A percentile compares a stretch with the other conserved stretches of the same genome.
Conservation (phyloP, 2,113 vertebrate genomes). For the Octodon degus region DNA sequence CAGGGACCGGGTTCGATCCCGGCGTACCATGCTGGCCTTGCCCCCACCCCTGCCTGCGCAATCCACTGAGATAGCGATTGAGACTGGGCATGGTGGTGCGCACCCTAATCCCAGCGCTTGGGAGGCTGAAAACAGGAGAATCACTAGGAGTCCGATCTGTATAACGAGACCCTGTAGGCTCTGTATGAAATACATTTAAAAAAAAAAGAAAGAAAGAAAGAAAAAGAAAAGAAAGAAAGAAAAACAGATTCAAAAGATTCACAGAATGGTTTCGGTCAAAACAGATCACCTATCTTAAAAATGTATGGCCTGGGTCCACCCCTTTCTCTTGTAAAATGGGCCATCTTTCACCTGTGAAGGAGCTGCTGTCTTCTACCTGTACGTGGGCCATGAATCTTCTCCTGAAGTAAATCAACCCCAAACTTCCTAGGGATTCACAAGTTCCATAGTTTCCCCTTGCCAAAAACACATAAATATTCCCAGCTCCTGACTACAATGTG, state of each 20-base stretch:
- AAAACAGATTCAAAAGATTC: not conserved
- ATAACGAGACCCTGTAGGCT: too few relatives aligned
- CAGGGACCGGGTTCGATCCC: too few relatives aligned
- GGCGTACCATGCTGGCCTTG: too few relatives aligned
- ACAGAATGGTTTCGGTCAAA: not conserved
- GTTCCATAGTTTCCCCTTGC: not conserved
- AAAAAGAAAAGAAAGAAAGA: too few relatives aligned
- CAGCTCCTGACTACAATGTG: not conserved
- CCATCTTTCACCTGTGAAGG: not conserved
- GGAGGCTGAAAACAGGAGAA: too few relatives aligned
- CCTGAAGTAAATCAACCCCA: not conserved
- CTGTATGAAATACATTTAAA: too few relatives aligned
- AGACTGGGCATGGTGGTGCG: too few relatives aligned
- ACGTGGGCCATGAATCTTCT: not conserved
- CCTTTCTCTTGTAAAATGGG: not conserved
- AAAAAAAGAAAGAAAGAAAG: too few relatives aligned
- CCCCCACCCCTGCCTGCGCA: too few relatives aligned
- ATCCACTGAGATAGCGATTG: too few relatives aligned
- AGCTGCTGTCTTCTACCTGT: not conserved
- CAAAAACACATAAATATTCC: not conserved
- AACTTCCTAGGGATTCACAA: not conserved
- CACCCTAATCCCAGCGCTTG: too few relatives aligned
- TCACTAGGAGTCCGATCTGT: too few relatives aligned
- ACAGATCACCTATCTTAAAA: not conserved
- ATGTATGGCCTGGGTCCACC: not conserved